Evolutionary conservation across 2,113 vertebrate species (phyloP), one percentile per base, ranked within the genome.

Genomic region (Myiozetetes cayanensis): DNA sequence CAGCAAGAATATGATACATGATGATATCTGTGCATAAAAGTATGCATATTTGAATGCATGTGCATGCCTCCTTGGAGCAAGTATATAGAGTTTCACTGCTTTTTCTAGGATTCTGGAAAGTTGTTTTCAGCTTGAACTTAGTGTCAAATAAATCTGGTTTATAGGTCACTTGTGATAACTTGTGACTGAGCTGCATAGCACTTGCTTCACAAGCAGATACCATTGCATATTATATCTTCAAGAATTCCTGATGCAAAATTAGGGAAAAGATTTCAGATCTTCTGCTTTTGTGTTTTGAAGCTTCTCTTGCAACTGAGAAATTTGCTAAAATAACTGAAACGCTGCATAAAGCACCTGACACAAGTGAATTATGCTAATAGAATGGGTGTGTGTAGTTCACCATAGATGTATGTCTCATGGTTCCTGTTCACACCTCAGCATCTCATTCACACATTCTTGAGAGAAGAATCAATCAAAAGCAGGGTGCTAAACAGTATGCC

Each of bases 111-210:
- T 87, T 95, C 88, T 94, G 39, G 61, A 81, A 95, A 97, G 96
- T 96, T 97, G 94, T 97, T 97, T 97, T 91, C 97, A 95, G 94
- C 81, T 97, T 93, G 94, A 96, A 96, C 96, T 94, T 93, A 97
- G 87, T 96, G 93, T 88, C 90, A 90, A 94, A 96, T 97, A 97
- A 97, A 97, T 96, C 94, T 96, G 76, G 88, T 97, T 98, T 98
- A 97, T 96, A 96, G 93, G 93, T 97, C 96, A 95, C 70, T 89
- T 95, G 90, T 93, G 96, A 95, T 91, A 77, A 76, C 62, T 96
- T 93, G 92, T 79, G 85, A 97, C 94, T 56, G 61, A 96, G 93
- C 94, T 95, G 93, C 61, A 63, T 23, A 86, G 93, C 75, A 95
- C 90, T 84, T 95, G 94, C 50, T 52, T 52, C 50, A 52, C 25